Percentiles rank a stretch among this genome's conserved stretches.
Conservation (phyloP, 2,797 vertebrate genomes). For the Megalops cyprinoides region DNA sequence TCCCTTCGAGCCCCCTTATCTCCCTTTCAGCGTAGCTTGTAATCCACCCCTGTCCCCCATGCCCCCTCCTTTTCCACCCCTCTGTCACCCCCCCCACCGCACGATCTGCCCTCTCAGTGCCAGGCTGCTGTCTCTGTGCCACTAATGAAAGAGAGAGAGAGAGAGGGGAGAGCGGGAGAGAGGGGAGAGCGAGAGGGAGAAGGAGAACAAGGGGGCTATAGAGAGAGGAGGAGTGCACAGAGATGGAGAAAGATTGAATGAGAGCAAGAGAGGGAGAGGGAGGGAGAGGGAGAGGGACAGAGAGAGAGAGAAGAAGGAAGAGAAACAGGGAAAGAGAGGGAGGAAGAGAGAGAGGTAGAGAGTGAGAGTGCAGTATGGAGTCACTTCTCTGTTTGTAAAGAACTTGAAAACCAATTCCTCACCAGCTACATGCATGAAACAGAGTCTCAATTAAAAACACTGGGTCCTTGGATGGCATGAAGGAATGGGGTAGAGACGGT, state of each 20-base stretch:
- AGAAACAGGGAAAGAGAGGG: background rate
- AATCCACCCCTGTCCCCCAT: no score
- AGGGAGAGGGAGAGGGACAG: background rate
- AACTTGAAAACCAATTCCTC: background rate
- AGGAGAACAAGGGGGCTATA: background rate
- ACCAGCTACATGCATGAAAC: background rate
- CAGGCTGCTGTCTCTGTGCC: conserved; percentile 42
- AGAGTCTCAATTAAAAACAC: background rate
- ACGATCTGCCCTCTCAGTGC: conserved; percentile 18
- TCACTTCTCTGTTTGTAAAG: background rate
- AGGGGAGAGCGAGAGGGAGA: conserved; percentile 17
- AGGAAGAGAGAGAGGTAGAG: background rate
- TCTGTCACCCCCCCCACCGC: background rate
- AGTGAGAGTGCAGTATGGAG: background rate
- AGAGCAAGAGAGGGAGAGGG: background rate
- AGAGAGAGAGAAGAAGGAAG: background rate
- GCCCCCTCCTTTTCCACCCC: background rate
- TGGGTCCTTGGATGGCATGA: background rate
- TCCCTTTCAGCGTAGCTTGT: conserved; percentile 28
- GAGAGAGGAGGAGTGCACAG: background rate
- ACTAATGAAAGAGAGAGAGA: conserved; percentile 50
- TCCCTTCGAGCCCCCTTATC: background rate
- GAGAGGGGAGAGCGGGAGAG: background rate
- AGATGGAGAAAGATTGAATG: background rate
- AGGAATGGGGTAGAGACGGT: no score